Percentiles rank a stretch among this genome's conserved stretches.
Conservation (phyloP, 2,888 invertebrate species). For the Colletes collaris region DNA sequence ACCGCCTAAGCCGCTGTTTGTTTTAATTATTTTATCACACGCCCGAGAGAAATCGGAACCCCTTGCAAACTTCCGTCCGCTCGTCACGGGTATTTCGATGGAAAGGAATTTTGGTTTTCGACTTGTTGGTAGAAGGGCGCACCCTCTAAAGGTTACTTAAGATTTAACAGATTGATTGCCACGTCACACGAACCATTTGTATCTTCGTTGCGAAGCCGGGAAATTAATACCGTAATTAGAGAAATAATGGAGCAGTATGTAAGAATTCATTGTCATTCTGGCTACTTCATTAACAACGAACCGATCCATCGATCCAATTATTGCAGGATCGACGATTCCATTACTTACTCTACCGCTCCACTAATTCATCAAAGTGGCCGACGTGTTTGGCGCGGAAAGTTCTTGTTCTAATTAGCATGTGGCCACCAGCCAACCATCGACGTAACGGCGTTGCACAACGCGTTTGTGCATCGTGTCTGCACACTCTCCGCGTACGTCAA, state of each 20-base stretch:
- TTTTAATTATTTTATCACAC: slow-evolving; percentile 81
- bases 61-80: slow-evolving; percentile 76
- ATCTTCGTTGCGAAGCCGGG: too few species aligned
- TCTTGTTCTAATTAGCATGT: slow-evolving; percentile 61
- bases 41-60: slow-evolving; percentile 73
- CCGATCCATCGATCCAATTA: slow-evolving; percentile 25
- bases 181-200: too few species aligned
- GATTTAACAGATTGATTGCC: too few species aligned
- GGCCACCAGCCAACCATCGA: slow-evolving; percentile 42
- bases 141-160: too few species aligned
- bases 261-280: too few species aligned
- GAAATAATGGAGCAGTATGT: too few species aligned
- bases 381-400: slow-evolving; percentile 18
- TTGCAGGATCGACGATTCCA: slow-evolving; percentile 30
- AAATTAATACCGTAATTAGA: too few species aligned
- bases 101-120: slow-evolving; percentile 3
- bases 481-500: slow-evolving; percentile 25
- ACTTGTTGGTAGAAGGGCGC: neutral
- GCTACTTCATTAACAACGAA: slow-evolving; percentile 8
- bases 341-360: slow-evolving; percentile 10
- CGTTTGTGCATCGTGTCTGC: slow-evolving; percentile 38
- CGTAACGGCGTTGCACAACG: slow-evolving; percentile 60
- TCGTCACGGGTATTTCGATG: slow-evolving; percentile 13
- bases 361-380: slow-evolving; percentile 18
- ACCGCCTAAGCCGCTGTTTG: slow-evolving; percentile 75